Evolutionary conservation across 2,888 invertebrate genomes (phyloP).

Genomic region (Euzetes globulus): DNA sequence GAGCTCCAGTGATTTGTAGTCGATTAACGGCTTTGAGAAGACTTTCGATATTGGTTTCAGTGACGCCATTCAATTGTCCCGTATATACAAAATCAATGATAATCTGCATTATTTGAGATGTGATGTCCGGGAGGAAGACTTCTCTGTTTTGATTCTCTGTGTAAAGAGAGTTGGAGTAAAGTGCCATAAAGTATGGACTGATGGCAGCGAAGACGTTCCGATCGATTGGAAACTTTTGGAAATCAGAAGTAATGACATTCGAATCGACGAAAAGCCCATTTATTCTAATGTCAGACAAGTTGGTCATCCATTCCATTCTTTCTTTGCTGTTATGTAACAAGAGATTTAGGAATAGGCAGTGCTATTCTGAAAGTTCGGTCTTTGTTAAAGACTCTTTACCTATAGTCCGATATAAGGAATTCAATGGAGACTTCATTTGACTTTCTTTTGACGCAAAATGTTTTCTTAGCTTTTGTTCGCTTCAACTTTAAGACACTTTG

Average conservation of each 20-base stretch:
- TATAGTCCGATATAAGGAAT: too few species aligned
- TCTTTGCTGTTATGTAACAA: constrained; percentile 15
- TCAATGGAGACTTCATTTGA: background rate
- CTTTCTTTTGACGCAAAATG: background rate
- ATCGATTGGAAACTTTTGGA: constrained; percentile 59
- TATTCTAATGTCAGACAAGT: background rate
- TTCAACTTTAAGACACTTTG: too few species aligned
- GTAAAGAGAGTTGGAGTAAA: constrained; percentile 62
- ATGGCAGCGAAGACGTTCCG: constrained; percentile 63
- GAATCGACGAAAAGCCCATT: constrained; percentile 12
- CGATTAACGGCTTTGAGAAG: constrained; percentile 64
- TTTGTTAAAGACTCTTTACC: too few species aligned
- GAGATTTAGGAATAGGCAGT: too few species aligned
- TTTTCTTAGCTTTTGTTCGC: too few species aligned
- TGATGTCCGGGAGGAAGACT: constrained; percentile 54
- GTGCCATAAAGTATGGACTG: constrained; percentile 65
- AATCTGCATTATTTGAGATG: constrained; percentile 53
- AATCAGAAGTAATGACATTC: constrained; percentile 53
- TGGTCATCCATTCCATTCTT: constrained; percentile 6
- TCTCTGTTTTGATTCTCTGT: constrained; percentile 57
- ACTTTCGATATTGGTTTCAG: constrained; percentile 59
- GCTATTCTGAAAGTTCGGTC: too few species aligned
- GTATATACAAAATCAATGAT: constrained; percentile 70
- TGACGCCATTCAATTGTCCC: constrained; percentile 58
- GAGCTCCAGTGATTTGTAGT: constrained; percentile 63